Percentiles rank a stretch among this genome's conserved stretches.
These are phyloP conservation scores for Podarcis siculus DNA, from an alignment of 2,797 vertebrate genomes.

Conservation along the genomic window DNA sequence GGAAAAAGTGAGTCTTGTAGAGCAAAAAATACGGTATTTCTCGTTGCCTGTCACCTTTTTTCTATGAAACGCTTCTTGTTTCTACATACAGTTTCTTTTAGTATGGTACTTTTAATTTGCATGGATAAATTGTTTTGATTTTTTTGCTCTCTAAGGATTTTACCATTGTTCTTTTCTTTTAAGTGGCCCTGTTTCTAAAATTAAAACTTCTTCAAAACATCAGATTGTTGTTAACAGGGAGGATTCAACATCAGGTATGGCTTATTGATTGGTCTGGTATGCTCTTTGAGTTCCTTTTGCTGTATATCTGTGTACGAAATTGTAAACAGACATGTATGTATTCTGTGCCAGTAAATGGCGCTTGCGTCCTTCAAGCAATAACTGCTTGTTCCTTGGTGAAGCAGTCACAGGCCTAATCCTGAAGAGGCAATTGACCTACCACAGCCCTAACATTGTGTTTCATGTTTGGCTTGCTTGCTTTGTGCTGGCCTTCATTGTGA, in stretches of 20 bases:
- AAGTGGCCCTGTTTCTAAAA: slow-evolving; percentile 63
- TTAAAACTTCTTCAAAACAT: not conserved
- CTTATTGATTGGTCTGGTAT: slow-evolving; percentile 28
- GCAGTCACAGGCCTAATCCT: not conserved
- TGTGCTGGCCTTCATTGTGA: not conserved
- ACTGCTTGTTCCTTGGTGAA: not conserved
- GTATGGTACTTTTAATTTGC: not conserved
- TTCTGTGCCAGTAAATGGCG: not conserved
- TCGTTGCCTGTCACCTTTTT: no score
- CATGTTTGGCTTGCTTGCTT: not conserved
- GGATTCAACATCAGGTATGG: slow-evolving; percentile 63
- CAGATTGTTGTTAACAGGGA: slow-evolving; percentile 1
- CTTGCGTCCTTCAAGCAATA: not conserved
- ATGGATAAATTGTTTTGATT: not conserved
- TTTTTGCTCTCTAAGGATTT: not conserved
- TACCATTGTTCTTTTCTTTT: slow-evolving; percentile 26
- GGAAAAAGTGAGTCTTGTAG: no score
- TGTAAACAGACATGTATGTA: not conserved
- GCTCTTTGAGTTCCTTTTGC: not conserved
- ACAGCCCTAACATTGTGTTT: not conserved
- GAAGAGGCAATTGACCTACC: not conserved
- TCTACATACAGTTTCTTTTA: not conserved
- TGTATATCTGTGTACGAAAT: not conserved
- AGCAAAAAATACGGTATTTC: no score
- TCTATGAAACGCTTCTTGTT: no score